Base-by-base conservation (phyloP, 1,140 invertebrate genomes). In the Chrysomallon squamiferum region DNA sequence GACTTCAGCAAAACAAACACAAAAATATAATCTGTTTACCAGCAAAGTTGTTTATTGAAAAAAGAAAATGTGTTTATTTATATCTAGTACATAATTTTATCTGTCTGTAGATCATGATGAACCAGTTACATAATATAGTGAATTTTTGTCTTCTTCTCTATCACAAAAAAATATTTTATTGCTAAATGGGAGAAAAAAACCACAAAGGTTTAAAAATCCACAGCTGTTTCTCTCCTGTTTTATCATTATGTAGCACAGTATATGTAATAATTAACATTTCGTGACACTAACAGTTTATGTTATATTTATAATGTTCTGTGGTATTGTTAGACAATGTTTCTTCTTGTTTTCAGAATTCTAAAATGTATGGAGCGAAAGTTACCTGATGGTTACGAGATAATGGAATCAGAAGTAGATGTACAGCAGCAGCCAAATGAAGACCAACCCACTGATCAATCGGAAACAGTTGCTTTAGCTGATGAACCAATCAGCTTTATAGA, bases 51-150 rank as follows among this genome's bases (percentile, higher is more conserved):
- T 0, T 43, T 43, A 11, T 13, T n/a, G 1, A 43, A 13, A n/a
- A 13, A 43, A 43, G 41, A 13, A 43, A 11, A 43, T 43, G 11
- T 13, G 11, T n/a, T 43, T 43, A 0, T 0, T 43, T 11, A 13
- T 11, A 13, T n/a, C n/a, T 11, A 11, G 11, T 0, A 43, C 1
- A n/a, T 11, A n/a, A n/a, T 43, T 43, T n/a, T 13, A 11, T 0
- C 11, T 43, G 41, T 43, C 11, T 13, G 41, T 43, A 43, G 22
- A 74, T 72, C 56, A 64, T 79, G 15, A 45, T 79, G 15, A 60
- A 77, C n/a, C n/a, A 66, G 27, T n/a, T 73, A 0, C 75, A 73
- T 49, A 69, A 68, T 13, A 47, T 59, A 30, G 66, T 77, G 45
- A 52, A 63, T 15, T 56, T 72, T 71, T 77, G 70, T 72, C 72